Conservation (phyloP, 2,888 invertebrate genomes). For the Epiperipatus broadwayi region DNA sequence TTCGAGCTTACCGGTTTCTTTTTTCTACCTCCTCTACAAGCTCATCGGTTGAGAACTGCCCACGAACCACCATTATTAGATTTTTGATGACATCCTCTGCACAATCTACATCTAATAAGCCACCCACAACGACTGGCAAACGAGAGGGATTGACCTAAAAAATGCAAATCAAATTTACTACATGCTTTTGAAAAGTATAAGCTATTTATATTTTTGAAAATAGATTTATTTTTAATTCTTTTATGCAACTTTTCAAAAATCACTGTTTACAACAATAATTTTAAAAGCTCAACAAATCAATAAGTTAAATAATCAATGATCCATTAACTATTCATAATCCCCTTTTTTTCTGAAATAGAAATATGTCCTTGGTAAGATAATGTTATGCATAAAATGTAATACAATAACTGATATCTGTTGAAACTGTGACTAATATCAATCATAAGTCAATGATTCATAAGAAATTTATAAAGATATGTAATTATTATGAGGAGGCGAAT, state of each 20-base stretch:
- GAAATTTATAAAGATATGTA: no score
- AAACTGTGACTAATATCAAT: no score
- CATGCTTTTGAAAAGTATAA: background rate
- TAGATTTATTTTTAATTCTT: no score
- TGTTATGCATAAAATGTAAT: no score
- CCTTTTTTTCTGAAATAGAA: no score
- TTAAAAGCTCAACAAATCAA: constrained; percentile 5
- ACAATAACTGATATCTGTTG: no score
- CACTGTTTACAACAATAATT: no score
- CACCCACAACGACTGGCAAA: constrained; percentile 92
- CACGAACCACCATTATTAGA: constrained; percentile 84
- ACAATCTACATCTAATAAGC: constrained; percentile 92
- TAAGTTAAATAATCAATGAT: constrained; percentile 6
- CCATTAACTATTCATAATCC: no score
- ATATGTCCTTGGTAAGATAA: no score
- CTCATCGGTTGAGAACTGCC: constrained; percentile 97
- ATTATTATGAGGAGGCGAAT: no score
- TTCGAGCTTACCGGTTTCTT: constrained; percentile 30
- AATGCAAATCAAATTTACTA: background rate
- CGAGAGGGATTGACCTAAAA: constrained; percentile 80
- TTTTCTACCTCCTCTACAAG: constrained; percentile 69
- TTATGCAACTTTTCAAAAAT: no score
- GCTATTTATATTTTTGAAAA: background rate
- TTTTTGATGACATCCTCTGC: constrained; percentile 98
- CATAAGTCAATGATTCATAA: no score